phyloP scores from a whole-genome alignment of 1,140 invertebrate genomes.

The Drosophila micromelanica region DNA sequence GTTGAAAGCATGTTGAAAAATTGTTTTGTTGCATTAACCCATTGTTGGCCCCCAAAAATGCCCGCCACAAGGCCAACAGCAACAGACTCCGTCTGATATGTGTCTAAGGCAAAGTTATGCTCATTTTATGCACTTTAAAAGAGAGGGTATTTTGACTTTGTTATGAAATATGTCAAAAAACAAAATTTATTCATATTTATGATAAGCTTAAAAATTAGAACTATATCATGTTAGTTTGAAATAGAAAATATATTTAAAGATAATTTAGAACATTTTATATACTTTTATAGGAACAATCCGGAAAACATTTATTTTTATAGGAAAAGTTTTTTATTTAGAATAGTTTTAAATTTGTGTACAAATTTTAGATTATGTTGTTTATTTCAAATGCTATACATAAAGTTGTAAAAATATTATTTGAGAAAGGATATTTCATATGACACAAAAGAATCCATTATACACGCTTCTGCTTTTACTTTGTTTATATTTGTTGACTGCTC shows the following conservation, averaged over 20 bases:
- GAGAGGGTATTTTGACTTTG: not conserved
- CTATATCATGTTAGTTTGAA: no score
- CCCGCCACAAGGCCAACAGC: not conserved
- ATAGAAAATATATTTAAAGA: no score
- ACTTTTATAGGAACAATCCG: no score
- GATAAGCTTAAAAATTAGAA: no score
- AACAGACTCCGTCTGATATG: constrained; percentile 39
- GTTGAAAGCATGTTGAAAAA: constrained; percentile 62
- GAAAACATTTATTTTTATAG: no score
- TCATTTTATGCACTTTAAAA: not conserved
- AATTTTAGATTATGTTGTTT: no score
- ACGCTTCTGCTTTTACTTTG: constrained; percentile 22
- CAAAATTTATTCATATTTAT: no score
- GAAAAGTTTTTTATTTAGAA: no score
- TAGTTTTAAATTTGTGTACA: no score
- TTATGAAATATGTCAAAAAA: not conserved
- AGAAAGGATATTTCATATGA: not conserved
- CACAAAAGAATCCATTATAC: not conserved
- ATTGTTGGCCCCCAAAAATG: constrained; percentile 32
- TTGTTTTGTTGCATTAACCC: constrained; percentile 59
- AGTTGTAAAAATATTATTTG: no score
- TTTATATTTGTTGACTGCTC: constrained; percentile 32
- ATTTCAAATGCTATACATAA: no score
- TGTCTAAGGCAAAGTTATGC: constrained; percentile 25
- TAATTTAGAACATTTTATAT: no score